Evolutionary conservation across 1,140 invertebrate genomes (phyloP), one percentile per base, ranked within the genome.

Genomic region (Lepidostoma basale): DNA sequence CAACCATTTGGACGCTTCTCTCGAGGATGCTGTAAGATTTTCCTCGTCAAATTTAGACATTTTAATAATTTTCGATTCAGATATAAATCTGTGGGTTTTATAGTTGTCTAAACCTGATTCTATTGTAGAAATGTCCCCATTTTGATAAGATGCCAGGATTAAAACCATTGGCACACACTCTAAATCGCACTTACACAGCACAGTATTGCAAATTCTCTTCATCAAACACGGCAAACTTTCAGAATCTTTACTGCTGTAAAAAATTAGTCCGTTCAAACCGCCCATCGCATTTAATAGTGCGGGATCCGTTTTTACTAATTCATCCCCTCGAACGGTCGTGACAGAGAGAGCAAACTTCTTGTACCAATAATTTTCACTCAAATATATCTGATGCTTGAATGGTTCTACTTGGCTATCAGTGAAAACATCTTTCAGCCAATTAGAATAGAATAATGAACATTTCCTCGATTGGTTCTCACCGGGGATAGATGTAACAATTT

Each of bases 401-500:
- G 75, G 74, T 45, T 74, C 62, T 59, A 76, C 73, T 45, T 74
- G 74, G 67, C 20, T 60, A 14, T 80, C 77, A 66, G 76, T 68
- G 66, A 83, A 80, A n/a, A 74, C 74, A 59, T 78, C 74, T 20
- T 74, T 20, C 3, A 83, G 54, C 80, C 80, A 83, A 54, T 76
- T 76, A 60, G 77, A 70, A 20, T 81, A 66, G 62, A 76, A 76
- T 22, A 79, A 73, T 67, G 77, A 81, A 22, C 76, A 77, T 26
- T 80, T 77, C 2, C 79, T 64, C 70, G 75, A 77, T 70, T 80
- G 81, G 1, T 68, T 67, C 10, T 76, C 62, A 59, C 81, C 76
- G 12, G 88, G 86, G 59, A 87, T 81, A 0, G 87, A 85, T 14
- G 90, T 74, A n/a, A 86, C 76, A 20, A 90, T 71, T 78, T 92